Evolutionary conservation across 2,113 vertebrate species (phyloP), one percentile per base, ranked within the genome.

Genomic region (Ameiurus melas): DNA sequence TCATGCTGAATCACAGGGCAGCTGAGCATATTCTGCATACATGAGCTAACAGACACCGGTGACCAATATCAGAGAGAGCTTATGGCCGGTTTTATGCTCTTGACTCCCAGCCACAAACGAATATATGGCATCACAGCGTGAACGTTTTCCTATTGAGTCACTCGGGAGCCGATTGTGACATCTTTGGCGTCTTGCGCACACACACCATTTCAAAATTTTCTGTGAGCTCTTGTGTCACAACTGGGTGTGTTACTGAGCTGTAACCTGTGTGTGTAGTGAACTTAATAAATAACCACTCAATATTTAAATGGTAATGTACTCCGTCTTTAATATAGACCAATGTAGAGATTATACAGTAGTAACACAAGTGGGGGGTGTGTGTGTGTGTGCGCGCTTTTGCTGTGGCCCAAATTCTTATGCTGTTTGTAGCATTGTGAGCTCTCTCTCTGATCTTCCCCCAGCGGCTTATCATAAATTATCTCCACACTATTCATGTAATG

Each of bases 391-490:
- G 22, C 70, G 9, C 51, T 33, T 55, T 83, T 66, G 64, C 78
- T 5, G 5, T 62, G 89, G 70, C 89, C 78, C 79, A 86, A 53
- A 79, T 84, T 83, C 80, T 30, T 85, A 0, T 12, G 19, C 39
- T 80, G 47, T 47, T 70, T 25, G 64, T 70, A 70, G 27, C 57
- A 17, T 81, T 57, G 53, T 30, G 53, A 27, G 80, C 0, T 20
- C 17, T 58, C 79, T 58, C 53, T 58, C 53, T 81, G 8, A 17
- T 58, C 30, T 57, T 66, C 39, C 27, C 55, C 55, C 83, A 81
- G 70, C 89, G 86, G 85, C 84, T 89, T 39, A 71, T 66, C 77
- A 75, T 83, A 86, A 88, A 90, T 90, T 19, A 58, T 73, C 47
- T 19, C 16, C 19, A 51, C 55, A 66, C 36, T 39, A 60, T 70